Evolutionary conservation across 2,113 vertebrate genomes (phyloP), one percentile per base, ranked within the genome.

Genomic region (Peromyscus maniculatus): DNA sequence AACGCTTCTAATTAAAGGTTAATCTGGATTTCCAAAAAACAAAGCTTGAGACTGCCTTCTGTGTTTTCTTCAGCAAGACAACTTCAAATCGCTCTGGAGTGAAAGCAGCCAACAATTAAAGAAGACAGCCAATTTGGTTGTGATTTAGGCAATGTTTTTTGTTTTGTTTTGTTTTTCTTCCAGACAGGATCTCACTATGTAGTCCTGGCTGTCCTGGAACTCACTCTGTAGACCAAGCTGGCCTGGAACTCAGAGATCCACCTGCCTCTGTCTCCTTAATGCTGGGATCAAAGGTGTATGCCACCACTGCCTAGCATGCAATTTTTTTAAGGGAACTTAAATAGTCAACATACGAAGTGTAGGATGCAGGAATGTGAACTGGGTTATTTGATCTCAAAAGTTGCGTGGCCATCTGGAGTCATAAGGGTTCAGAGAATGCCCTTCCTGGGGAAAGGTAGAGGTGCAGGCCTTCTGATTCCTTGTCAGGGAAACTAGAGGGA

Each of bases 391-490:
- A 82, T 67, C 43, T 72, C 31, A 52, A 43, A 90, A 28, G 31
- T 19, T 90, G 28, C 24, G 10, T 49, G 46, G 62, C 0, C 17
- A 3, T 62, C 71, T 0, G 0, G 7, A 21, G 57, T 62, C 24
- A 22, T 15, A 33, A 46, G 52, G 57, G 16, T 31, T 82, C 22
- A 39, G 43, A 24, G 69, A 31, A 33, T 39, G 49, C 71, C n/a
- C 57, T 69, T n/a, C 1, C 0, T 16, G 22, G 19, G 19, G 43
- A 55, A 52, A 46, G 64, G 19, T 11, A 31, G 21, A 49, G 21
- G 10, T 1, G 31, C 11, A 26, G 0, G 71, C 77, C 87, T 52
- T n/a, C 5, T 0, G 5, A 55, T 2, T 67, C 31, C 16, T 71
- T 9, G 52, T 2, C 49, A 49, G 4, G 43, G 59, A 80, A 36